A percentile compares a stretch with the other conserved stretches of the same genome.
Conservation (phyloP, 2,888 invertebrate species). For the Ichneumoninae sp. region DNA sequence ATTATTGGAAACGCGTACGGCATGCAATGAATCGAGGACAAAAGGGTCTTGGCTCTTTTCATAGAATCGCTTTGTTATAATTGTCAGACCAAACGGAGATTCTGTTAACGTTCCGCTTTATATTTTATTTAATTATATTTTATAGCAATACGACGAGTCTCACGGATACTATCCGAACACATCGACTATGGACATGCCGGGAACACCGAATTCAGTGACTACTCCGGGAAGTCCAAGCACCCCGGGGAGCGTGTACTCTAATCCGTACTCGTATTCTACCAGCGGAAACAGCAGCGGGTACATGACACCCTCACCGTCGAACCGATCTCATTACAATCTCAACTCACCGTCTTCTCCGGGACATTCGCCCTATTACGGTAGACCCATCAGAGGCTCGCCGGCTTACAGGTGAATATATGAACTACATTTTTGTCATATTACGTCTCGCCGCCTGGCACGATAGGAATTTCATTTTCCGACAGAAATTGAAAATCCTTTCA, state of each 20-base stretch:
- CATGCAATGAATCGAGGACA: neutral
- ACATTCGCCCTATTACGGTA: constrained; percentile 76
- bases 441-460: neutral
- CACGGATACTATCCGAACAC: constrained; percentile 71
- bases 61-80: neutral
- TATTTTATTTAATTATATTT: constrained; percentile 30
- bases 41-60: neutral
- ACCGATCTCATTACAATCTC: constrained; percentile 67
- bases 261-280: constrained; percentile 76
- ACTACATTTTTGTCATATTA: neutral
- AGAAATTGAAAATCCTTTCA: neutral
- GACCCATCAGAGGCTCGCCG: constrained; percentile 81
- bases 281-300: constrained; percentile 70
- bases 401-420: constrained; percentile 76
- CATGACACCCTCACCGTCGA: constrained; percentile 73
- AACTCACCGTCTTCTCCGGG: constrained; percentile 75
- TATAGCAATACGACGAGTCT: constrained; percentile 70
- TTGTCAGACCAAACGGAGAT: neutral
- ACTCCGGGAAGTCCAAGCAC: constrained; percentile 80
- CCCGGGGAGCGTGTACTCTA: constrained; percentile 79
- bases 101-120: neutral
- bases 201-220: constrained; percentile 79
- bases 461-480: neutral
- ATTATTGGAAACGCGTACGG: neutral
- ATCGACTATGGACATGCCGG: constrained; percentile 76